Conservation (phyloP, 35 echinoderm and acorn worm species). For the Hemicentrotus pulcherrimus region DNA sequence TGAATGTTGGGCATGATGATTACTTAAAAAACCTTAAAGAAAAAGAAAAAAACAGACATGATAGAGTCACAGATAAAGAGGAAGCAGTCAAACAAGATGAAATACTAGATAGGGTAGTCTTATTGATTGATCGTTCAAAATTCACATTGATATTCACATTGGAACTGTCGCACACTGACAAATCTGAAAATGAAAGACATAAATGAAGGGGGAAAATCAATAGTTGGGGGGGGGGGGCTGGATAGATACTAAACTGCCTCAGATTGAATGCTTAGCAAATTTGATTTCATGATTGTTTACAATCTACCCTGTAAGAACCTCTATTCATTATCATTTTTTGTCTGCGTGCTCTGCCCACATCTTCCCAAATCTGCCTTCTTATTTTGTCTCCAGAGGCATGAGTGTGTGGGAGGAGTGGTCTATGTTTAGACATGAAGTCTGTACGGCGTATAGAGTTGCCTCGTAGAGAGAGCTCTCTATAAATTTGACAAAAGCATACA, state of each 20-base stretch:
- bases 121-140: too few relatives aligned
- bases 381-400: neutral
- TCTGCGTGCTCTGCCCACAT: neutral
- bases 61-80: too few relatives aligned
- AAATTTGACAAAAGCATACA: too few relatives aligned
- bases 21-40: too few relatives aligned
- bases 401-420: neutral
- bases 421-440: neutral
- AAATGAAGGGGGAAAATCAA: neutral
- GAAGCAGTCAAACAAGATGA: too few relatives aligned
- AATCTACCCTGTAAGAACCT: slow-evolving; percentile 6
- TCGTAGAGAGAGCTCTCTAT: neutral
- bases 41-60: too few relatives aligned
- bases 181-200: too few relatives aligned
- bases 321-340: slow-evolving; percentile 8
- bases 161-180: too few relatives aligned
- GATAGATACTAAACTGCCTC: neutral
- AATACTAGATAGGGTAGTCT: too few relatives aligned
- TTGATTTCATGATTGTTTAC: slow-evolving; percentile 19
- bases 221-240: neutral
- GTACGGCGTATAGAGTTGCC: neutral
- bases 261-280: slow-evolving; percentile 3
- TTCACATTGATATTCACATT: too few relatives aligned
- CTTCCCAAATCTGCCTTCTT: neutral
- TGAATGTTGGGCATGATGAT: too few relatives aligned